Conservation (phyloP, 2,797 vertebrate genomes). For the Tokudaia tokunoshimensis region DNA sequence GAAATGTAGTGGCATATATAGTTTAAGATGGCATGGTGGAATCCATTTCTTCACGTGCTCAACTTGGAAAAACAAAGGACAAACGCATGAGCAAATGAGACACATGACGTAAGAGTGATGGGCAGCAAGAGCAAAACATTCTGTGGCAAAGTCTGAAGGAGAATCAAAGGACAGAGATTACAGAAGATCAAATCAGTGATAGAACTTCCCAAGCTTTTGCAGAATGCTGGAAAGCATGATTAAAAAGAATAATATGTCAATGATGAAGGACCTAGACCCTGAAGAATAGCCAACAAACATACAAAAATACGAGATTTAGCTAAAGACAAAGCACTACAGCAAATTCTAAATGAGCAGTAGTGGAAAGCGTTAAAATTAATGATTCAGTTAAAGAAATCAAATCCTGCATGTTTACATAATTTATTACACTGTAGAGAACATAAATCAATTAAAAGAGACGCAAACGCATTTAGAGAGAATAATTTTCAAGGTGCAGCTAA, state of each 20-base stretch:
- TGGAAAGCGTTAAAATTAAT: neutral
- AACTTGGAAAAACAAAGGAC: neutral
- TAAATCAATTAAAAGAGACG: neutral
- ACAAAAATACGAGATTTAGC: neutral
- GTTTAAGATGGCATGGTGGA: neutral
- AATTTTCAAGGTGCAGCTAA: neutral
- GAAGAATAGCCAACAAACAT: neutral
- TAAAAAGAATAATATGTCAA: neutral
- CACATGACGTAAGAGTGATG: neutral
- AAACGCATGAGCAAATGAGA: neutral
- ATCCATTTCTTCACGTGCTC: neutral
- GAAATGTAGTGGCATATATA: neutral
- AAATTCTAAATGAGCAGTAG: conserved; percentile 42
- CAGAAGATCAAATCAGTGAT: neutral
- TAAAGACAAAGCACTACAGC: neutral
- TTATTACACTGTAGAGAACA: neutral
- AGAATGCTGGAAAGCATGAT: neutral
- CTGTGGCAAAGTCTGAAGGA: neutral
- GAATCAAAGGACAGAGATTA: neutral
- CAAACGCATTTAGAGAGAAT: neutral
- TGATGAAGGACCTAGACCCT: neutral
- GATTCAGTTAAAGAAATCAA: neutral
- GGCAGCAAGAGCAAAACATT: neutral
- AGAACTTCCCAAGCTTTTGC: neutral
- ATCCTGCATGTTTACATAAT: neutral